These are phyloP conservation scores for Neotoxoptera formosana DNA, from an alignment of 1,140 invertebrate genomes.

Conservation along the genomic window DNA sequence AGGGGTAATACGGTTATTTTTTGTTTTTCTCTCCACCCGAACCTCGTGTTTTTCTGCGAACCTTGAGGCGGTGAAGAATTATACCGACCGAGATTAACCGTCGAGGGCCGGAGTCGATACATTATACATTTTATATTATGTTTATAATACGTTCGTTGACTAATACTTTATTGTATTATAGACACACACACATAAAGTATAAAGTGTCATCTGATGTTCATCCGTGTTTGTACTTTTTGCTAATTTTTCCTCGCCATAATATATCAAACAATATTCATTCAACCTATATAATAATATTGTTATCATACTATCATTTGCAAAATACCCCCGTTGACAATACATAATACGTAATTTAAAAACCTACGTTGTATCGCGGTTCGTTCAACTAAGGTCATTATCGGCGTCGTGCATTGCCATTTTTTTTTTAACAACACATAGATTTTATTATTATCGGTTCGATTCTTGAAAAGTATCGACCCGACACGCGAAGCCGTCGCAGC, in stretches of 20 bases:
- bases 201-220: background rate
- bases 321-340: too few species aligned
- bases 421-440: background rate
- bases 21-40: background rate
- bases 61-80: background rate
- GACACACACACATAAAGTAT: background rate
- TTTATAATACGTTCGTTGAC: background rate
- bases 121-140: too few species aligned
- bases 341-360: too few species aligned
- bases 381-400: too few species aligned
- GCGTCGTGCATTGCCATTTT: too few species aligned
- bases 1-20: background rate
- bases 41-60: background rate
- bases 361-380: too few species aligned
- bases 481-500: background rate
- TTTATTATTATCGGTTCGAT: background rate
- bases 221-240: background rate
- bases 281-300: too few species aligned
- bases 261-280: too few species aligned
- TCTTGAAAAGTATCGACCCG: slow-evolving; percentile 17
- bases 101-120: background rate
- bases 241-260: background rate
- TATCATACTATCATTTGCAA: too few species aligned
- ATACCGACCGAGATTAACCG: background rate
- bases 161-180: background rate